Evolutionary conservation across 2,113 vertebrate species (phyloP).

Genomic region (Ophiodon elongatus): DNA sequence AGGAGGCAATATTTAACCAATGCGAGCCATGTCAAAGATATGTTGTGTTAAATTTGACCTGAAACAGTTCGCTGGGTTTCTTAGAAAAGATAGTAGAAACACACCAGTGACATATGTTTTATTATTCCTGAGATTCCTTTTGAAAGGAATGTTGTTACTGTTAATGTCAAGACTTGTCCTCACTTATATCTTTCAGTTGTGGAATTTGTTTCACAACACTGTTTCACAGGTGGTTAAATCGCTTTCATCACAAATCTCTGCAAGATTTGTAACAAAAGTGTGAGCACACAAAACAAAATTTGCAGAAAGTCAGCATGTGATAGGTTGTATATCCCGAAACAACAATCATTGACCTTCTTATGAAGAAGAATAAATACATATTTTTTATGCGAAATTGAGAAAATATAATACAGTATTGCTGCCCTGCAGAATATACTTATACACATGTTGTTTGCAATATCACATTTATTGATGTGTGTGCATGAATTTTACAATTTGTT

Average conservation of each 20-base stretch:
- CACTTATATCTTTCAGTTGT: not conserved
- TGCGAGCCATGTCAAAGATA: not conserved
- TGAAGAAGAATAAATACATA: not conserved
- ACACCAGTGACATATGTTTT: no score
- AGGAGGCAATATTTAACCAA: slow-evolving; percentile 12
- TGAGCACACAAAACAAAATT: not conserved
- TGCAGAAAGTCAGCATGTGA: not conserved
- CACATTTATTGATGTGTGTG: not conserved
- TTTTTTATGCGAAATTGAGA: not conserved
- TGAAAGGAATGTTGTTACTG: not conserved
- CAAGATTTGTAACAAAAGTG: slow-evolving; percentile 8
- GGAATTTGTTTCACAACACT: not conserved
- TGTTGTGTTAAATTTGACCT: not conserved
- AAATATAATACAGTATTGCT: not conserved
- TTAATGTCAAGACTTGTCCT: not conserved
- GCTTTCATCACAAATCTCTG: not conserved
- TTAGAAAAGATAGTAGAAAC: not conserved
- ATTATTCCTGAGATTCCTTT: not conserved
- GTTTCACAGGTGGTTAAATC: not conserved
- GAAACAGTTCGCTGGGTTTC: not conserved
- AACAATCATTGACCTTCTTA: not conserved
- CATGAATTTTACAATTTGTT: not conserved
- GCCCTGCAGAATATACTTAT: not conserved
- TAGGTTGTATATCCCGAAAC: not conserved
- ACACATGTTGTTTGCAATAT: not conserved